Conservation (phyloP, 2,113 vertebrate species). For the Perca fluviatilis region DNA sequence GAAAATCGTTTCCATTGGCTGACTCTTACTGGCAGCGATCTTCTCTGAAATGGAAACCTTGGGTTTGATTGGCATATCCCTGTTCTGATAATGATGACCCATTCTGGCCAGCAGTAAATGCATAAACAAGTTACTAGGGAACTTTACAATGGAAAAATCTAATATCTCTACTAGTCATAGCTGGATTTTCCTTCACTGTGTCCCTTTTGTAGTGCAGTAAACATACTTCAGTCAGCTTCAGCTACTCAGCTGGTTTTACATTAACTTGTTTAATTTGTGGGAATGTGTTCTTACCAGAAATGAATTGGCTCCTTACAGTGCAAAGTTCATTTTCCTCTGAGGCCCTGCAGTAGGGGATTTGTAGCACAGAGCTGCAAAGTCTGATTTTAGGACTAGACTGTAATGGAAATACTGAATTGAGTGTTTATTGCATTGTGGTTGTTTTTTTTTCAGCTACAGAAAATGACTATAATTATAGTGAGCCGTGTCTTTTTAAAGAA, state of each 20-base stretch:
- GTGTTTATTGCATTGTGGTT: slow-evolving; percentile 6
- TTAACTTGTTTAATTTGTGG: neutral
- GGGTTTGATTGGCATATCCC: no score
- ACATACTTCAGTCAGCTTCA: neutral
- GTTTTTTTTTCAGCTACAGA: slow-evolving; percentile 14
- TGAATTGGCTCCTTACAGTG: neutral
- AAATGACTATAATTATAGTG: neutral
- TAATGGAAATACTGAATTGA: neutral
- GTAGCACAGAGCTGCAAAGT: slow-evolving; percentile 36
- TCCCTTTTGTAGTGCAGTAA: neutral
- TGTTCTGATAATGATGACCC: neutral
- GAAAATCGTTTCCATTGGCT: neutral
- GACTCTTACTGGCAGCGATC: no score
- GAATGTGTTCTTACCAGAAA: neutral
- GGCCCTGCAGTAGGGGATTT: neutral
- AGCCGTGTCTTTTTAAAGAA: neutral
- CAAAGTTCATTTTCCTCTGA: slow-evolving; percentile 48
- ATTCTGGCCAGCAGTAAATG: neutral
- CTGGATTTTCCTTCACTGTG: neutral
- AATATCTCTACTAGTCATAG: neutral
- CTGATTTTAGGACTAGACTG: slow-evolving; percentile 10
- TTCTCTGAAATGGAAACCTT: slow-evolving; percentile 2
- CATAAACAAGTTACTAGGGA: neutral
- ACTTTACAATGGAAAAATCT: neutral
- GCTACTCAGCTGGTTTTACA: neutral